These are phyloP conservation scores for Odontocolon sp. DNA, from an alignment of 2,888 invertebrate genomes.

Conservation along the genomic window DNA sequence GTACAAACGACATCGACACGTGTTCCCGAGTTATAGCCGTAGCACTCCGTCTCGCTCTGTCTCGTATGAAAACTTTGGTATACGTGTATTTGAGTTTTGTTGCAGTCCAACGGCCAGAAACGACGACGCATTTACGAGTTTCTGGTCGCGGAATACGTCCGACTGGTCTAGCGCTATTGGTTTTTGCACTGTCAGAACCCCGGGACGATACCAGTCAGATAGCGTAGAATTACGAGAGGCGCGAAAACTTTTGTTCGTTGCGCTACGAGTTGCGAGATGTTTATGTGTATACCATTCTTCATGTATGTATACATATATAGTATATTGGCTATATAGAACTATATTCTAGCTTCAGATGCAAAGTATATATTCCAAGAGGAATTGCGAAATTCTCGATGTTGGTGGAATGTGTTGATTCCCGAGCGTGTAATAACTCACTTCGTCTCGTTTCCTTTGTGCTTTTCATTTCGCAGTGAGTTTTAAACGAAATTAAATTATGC, in stretches of 20 bases:
- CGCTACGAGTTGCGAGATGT: neutral
- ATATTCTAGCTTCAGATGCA: neutral
- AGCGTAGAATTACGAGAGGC: conserved; percentile 18
- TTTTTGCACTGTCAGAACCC: conserved; percentile 44
- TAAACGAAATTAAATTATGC: too few species aligned
- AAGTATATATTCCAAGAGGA: neutral
- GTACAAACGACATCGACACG: neutral
- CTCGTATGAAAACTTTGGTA: neutral
- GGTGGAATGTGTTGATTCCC: conserved; percentile 25
- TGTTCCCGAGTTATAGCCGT: neutral
- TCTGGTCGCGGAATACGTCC: conserved; percentile 38
- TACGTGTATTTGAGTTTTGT: conserved; percentile 12
- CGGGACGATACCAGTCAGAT: conserved; percentile 48
- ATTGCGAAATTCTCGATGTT: conserved; percentile 40
- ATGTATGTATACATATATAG: too few species aligned
- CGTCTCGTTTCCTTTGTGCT: neutral
- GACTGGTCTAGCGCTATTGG: conserved; percentile 28
- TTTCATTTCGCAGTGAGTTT: neutral
- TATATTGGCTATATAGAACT: too few species aligned
- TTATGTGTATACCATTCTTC: neutral
- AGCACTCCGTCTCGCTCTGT: neutral
- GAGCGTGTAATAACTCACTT: neutral
- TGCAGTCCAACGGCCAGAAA: conserved; percentile 17
- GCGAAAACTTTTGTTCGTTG: conserved; percentile 42
- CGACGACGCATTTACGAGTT: conserved; percentile 28